Percentiles rank a stretch among this genome's conserved stretches.
phyloP scores from a whole-genome alignment of 2,797 vertebrate genomes.

The Hoplostethus mediterraneus region DNA sequence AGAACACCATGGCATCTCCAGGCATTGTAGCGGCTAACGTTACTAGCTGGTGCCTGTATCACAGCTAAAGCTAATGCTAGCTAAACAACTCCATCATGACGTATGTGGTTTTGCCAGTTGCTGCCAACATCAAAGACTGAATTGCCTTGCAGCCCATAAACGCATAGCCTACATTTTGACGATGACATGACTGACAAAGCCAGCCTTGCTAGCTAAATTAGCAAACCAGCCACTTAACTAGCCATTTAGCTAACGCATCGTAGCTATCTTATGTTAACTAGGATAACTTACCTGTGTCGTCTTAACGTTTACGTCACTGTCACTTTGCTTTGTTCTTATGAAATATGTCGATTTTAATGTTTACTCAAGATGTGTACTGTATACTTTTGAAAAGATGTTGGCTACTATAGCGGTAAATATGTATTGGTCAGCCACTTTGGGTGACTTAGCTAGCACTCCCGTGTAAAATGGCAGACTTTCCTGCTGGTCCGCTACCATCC shows the following conservation, averaged over 20 bases:
- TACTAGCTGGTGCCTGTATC: not conserved
- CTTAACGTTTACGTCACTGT: constrained; percentile 46
- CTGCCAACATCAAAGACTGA: not conserved
- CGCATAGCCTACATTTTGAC: not conserved
- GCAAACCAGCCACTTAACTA: not conserved
- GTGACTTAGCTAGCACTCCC: constrained; percentile 35
- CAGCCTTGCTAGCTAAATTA: not conserved
- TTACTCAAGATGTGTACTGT: constrained; percentile 5
- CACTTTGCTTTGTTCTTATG: constrained; percentile 41
- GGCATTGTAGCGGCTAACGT: not conserved
- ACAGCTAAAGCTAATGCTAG: not conserved
- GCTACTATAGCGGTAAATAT: constrained; percentile 8
- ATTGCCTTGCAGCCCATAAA: not conserved
- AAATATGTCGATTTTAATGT: constrained; percentile 14
- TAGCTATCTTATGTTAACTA: constrained; percentile 24
- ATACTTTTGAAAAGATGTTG: not conserved
- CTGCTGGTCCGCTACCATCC: constrained; percentile 38
- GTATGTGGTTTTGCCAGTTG: not conserved
- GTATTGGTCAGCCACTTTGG: constrained; percentile 35
- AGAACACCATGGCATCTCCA: not conserved
- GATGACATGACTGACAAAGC: not conserved
- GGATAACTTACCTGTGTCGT: constrained; percentile 59
- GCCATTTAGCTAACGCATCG: not conserved
- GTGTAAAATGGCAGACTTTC: constrained; percentile 70
- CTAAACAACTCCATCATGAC: not conserved